These are phyloP conservation scores for Drosophila lacicola DNA, from an alignment of 2,888 invertebrate genomes.

Conservation along the genomic window DNA sequence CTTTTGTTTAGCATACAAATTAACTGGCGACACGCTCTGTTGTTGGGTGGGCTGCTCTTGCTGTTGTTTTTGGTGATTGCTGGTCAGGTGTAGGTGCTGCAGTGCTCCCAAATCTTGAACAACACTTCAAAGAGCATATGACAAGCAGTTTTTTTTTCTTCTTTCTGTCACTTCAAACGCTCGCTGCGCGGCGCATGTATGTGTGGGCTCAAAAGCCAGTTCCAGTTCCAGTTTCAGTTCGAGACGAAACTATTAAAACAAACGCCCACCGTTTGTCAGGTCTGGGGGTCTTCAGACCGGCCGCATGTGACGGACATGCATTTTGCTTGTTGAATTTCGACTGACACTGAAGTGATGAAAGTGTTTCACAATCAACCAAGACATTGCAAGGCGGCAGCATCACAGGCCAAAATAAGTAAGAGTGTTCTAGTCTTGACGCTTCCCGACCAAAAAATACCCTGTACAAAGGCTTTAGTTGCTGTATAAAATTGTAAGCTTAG, in stretches of 20 bases:
- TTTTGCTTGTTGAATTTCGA: slow-evolving; percentile 43
- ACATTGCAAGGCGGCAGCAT: slow-evolving; percentile 72
- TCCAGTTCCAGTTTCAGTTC: slow-evolving; percentile 28
- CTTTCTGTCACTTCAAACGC: slow-evolving; percentile 54
- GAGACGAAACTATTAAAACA: slow-evolving; percentile 64
- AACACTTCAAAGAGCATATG: slow-evolving; percentile 50
- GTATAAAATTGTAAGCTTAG: too few species aligned
- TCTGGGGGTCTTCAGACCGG: slow-evolving; percentile 38
- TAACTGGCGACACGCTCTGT: slow-evolving; percentile 46
- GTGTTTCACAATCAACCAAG: slow-evolving; percentile 78
- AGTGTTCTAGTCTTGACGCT: neutral
- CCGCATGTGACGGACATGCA: slow-evolving; percentile 65
- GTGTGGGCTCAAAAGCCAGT: slow-evolving; percentile 59
- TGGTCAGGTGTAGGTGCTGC: slow-evolving; percentile 52
- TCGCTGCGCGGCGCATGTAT: slow-evolving; percentile 23
- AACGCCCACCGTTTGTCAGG: slow-evolving; percentile 70
- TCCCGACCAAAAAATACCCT: slow-evolving; percentile 1
- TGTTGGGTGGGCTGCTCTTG: slow-evolving; percentile 34
- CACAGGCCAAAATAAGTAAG: slow-evolving; percentile 38
- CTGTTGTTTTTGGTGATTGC: slow-evolving; percentile 25
- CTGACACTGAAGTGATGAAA: slow-evolving; percentile 76
- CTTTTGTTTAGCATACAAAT: slow-evolving; percentile 44
- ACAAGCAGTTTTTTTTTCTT: slow-evolving; percentile 30
- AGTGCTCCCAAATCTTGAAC: slow-evolving; percentile 17
- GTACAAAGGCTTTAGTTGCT: neutral